Evolutionary conservation across 23 tunicate species (phyloP).

Genomic region (Styela clava): DNA sequence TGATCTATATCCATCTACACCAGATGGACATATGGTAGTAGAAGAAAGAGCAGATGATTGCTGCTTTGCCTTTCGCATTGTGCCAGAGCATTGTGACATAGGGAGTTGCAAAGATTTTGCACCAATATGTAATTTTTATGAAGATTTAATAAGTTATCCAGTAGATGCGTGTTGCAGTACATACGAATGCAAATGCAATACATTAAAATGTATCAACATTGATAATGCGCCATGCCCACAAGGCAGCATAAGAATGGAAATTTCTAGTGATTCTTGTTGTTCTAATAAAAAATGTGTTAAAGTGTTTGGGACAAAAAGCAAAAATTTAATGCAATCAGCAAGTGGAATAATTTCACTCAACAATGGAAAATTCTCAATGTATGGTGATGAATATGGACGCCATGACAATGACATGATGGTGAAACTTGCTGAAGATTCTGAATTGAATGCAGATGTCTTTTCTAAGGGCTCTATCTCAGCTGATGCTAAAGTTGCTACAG

Average conservation of each 20-base stretch:
- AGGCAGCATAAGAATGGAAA: constrained; percentile 21
- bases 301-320: constrained; percentile 47
- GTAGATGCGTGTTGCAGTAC: constrained; percentile 68
- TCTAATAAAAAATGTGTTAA: constrained; percentile 55
- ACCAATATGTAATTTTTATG: constrained; percentile 70
- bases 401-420: neutral
- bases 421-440: neutral
- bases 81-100: constrained; percentile 51
- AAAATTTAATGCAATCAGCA: too few relatives aligned
- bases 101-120: constrained; percentile 36
- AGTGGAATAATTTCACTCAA: neutral
- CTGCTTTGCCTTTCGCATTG: constrained; percentile 56
- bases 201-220: constrained; percentile 47
- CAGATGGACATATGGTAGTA: constrained; percentile 55
- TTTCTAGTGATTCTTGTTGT: constrained; percentile 58
- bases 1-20: constrained; percentile 59
- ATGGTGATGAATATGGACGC: neutral
- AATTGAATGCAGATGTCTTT: neutral
- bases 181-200: constrained; percentile 89
- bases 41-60: constrained; percentile 82
- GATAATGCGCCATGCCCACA: constrained; percentile 42
- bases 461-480: neutral
- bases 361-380: neutral
- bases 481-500: neutral
- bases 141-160: constrained; percentile 57